These are phyloP conservation scores for Stylophora pistillata DNA, from an alignment of 64 coral and sea anemone species.

Conservation along the genomic window DNA sequence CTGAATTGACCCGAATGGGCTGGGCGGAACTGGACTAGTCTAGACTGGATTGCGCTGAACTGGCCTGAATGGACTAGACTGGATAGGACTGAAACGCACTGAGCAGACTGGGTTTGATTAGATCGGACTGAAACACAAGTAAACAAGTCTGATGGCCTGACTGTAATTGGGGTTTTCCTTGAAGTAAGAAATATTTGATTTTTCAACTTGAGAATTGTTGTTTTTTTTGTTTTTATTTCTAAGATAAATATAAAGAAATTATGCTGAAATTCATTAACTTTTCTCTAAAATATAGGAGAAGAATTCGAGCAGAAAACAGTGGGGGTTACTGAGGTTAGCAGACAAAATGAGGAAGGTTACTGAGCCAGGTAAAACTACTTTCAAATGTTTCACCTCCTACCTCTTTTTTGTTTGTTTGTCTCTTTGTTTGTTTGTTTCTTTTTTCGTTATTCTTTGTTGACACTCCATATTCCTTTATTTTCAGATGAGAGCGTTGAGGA, in stretches of 20 bases:
- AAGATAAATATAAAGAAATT: not conserved
- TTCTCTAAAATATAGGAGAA: not conserved
- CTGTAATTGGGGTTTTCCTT: conserved; percentile 57
- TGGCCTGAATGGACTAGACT: no score
- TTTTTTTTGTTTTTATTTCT: no score
- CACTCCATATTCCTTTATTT: not conserved
- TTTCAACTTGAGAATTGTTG: not conserved
- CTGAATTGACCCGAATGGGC: no score
- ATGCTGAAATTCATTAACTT: not conserved
- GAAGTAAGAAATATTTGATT: not conserved
- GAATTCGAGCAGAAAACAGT: not conserved
- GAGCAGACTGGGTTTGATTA: no score
- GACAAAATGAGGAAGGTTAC: not conserved
- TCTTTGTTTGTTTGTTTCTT: no score
- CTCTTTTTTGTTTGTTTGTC: no score
- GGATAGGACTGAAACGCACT: no score
- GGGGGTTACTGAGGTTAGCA: not conserved
- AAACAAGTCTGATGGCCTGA: conserved; percentile 41
- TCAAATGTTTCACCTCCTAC: no score
- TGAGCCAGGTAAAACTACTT: not conserved
- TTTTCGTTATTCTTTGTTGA: no score
- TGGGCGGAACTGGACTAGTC: no score
- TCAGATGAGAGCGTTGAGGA: not conserved
- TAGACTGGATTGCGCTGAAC: no score
- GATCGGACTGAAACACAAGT: no score